Conservation (phyloP, 2,888 invertebrate species). For the Agonum fuliginosum region DNA sequence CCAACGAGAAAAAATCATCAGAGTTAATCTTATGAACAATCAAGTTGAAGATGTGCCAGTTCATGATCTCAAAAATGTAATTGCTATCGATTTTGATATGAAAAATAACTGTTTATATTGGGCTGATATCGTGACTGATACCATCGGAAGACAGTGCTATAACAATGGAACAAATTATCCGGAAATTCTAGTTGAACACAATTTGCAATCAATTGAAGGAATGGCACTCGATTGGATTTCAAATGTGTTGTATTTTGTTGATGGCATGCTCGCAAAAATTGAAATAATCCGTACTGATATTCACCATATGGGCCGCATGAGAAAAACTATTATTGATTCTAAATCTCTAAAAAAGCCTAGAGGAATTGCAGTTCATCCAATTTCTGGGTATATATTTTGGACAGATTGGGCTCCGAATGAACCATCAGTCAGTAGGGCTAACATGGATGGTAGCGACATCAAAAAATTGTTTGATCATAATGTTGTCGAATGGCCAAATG, state of each 20-base stretch:
- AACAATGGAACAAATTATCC: slow-evolving; percentile 77
- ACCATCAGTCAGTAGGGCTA: slow-evolving; percentile 86
- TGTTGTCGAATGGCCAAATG: slow-evolving; percentile 89
- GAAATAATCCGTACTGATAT: slow-evolving; percentile 85
- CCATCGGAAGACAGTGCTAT: slow-evolving; percentile 86
- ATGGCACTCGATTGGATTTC: slow-evolving; percentile 94
- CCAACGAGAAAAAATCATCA: slow-evolving; percentile 83
- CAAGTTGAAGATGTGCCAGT: slow-evolving; percentile 80
- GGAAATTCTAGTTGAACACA: slow-evolving; percentile 84
- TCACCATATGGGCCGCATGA: slow-evolving; percentile 80
- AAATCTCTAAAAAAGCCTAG: slow-evolving; percentile 82
- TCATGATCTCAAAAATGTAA: slow-evolving; percentile 84
- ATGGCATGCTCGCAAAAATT: slow-evolving; percentile 85
- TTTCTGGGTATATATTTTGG: slow-evolving; percentile 88
- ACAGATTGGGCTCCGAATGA: slow-evolving; percentile 89
- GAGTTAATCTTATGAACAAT: slow-evolving; percentile 80
- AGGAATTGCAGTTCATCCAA: slow-evolving; percentile 89
- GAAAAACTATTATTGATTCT: slow-evolving; percentile 83
- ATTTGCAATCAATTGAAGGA: slow-evolving; percentile 88
- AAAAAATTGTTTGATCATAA: slow-evolving; percentile 79
- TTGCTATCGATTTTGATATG: slow-evolving; percentile 91
- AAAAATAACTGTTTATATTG: slow-evolving; percentile 90
- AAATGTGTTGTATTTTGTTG: slow-evolving; percentile 90
- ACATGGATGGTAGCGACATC: slow-evolving; percentile 85
- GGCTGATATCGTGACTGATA: slow-evolving; percentile 88